Evolutionary conservation across 2,888 invertebrate genomes (phyloP), one percentile per base, ranked within the genome.

Genomic region (Calameuta pallipes): DNA sequence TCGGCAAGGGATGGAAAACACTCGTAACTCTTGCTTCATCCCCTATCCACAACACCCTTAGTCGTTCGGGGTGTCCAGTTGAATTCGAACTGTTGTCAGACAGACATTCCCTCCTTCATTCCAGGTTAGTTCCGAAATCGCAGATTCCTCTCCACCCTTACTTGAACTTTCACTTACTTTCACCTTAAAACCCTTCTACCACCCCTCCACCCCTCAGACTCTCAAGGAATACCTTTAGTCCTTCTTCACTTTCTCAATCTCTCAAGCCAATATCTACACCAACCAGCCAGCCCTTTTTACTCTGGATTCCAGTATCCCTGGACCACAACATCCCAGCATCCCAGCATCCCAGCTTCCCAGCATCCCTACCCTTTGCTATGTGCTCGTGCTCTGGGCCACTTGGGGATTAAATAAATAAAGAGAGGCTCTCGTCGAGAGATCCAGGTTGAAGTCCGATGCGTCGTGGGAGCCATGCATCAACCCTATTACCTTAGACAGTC

Each of bases 381-480:
- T 68, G 73, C 73, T 33, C 70, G 35, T 41, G 75, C 41, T 69
- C 78, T 34, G 71, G 78, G 81, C 75, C 85, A 81, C 83, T 82
- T 81, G 82, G 83, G 82, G 83, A 86, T 84, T 86, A 86, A 87
- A 89, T 87, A 87, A 88, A 87, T 88, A 87, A 88, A 86, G 85
- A 85, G 80, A 79, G 79, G 80, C 83, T 79, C 80, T 76, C 75
- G 81, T 34, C 71, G 71, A 13, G 81, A 82, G 81, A 85, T 85
- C 82, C 83, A 80, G 81, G 83, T 80, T 79, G 81, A 76, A 81
- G 80, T 80, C 82, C 11, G 71, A 13, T 31, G 85, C 84, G 86
- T 84, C 85, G 76, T 81, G 87, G 89, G 88, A 88, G 84, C 87
- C 84, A 90, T 91, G 87, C 87, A 89, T 90, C 90, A 90, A 87